phyloP scores from a whole-genome alignment of 2,113 vertebrate genomes.

The Malurus cyaneus region DNA sequence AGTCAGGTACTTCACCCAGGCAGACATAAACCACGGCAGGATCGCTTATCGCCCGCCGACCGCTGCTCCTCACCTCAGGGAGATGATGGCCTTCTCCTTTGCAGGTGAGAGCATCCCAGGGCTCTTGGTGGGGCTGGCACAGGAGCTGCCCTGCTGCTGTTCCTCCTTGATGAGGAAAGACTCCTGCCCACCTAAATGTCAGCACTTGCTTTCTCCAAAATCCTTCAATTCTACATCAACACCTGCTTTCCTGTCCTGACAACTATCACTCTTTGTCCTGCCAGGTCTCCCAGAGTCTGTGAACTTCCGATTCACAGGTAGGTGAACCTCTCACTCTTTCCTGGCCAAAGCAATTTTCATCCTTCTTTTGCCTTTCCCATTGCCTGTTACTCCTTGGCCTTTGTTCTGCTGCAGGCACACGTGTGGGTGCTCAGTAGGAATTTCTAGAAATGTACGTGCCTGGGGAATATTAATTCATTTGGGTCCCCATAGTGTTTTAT shows the following conservation, averaged over 20 bases:
- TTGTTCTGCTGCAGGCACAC: background rate
- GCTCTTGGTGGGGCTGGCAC: background rate
- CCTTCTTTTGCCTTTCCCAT: background rate
- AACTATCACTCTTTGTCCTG: background rate
- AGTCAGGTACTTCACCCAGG: constrained; percentile 83
- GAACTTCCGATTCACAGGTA: constrained; percentile 94
- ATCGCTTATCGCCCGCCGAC: constrained; percentile 86
- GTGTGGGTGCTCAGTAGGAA: background rate
- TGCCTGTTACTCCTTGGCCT: background rate
- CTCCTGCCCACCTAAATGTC: background rate
- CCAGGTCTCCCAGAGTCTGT: constrained; percentile 92
- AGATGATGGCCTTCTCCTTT: constrained; percentile 92
- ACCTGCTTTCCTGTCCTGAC: background rate
- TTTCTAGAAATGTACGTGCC: background rate
- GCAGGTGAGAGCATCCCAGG: constrained; percentile 75
- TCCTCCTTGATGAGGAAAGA: background rate
- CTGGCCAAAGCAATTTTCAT: background rate
- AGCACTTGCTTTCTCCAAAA: background rate
- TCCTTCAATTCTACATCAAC: background rate
- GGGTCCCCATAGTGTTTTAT: background rate
- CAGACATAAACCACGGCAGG: constrained; percentile 83
- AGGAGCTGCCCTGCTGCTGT: background rate
- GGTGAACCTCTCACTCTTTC: background rate
- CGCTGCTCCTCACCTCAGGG: constrained; percentile 85
- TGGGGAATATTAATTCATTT: background rate